Evolutionary conservation across 2,113 vertebrate species (phyloP).

Genomic region (Hippopotamus amphibius): DNA sequence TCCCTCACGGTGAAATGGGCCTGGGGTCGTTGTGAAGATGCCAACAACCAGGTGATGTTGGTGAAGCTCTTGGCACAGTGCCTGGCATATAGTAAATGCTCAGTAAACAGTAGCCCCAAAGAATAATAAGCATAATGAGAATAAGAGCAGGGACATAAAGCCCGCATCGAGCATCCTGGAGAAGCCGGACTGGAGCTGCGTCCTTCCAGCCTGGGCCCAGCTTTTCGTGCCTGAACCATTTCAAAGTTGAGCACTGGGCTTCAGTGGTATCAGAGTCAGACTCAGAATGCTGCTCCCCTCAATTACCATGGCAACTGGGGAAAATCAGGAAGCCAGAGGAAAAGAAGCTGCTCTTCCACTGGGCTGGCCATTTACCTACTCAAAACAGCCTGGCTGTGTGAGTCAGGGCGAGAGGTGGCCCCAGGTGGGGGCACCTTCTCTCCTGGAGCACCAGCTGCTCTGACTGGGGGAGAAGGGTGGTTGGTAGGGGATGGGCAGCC

Average conservation of each 20-base stretch:
- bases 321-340: constrained; percentile 75
- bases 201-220: background rate
- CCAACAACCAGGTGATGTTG: accelerated
- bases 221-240: background rate
- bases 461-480: background rate
- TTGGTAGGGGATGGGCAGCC: background rate
- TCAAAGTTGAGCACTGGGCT: constrained; percentile 74
- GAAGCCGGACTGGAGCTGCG: background rate
- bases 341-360: constrained; percentile 55
- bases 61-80: background rate
- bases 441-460: background rate
- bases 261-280: constrained; percentile 72
- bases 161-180: background rate
- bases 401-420: background rate
- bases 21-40: background rate
- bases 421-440: accelerated
- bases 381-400: background rate
- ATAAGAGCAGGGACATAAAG: background rate
- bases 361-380: constrained; percentile 71
- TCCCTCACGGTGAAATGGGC: background rate
- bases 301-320: constrained; percentile 84
- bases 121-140: accelerated
- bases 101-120: background rate
- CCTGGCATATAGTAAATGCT: background rate
- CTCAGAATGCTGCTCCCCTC: constrained; percentile 69